A percentile compares a stretch with the other conserved stretches of the same genome.
phyloP scores from a whole-genome alignment of 2,113 vertebrate species.

The Nibea albiflora region DNA sequence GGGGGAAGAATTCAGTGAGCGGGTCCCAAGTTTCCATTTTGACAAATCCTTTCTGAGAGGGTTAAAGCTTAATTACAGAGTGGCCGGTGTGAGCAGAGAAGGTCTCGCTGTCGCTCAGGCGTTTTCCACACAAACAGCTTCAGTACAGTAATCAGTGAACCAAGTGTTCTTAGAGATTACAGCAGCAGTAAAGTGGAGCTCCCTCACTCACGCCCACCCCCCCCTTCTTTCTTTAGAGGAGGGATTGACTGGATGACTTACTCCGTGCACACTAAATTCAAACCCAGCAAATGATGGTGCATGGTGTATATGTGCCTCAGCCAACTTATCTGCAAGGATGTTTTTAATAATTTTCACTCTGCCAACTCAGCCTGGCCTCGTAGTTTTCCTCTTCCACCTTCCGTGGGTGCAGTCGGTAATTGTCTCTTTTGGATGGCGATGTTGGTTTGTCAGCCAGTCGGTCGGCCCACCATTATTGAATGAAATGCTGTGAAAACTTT shows the following conservation, averaged over 20 bases:
- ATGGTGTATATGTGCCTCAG: neutral
- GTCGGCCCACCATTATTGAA: neutral
- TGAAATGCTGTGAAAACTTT: neutral
- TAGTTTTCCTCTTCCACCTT: neutral
- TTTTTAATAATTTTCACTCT: neutral
- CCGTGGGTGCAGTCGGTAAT: neutral
- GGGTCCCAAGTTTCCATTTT: constrained; percentile 77
- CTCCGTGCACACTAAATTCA: constrained; percentile 7
- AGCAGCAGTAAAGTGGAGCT: constrained; percentile 58
- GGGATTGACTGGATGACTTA: constrained; percentile 31
- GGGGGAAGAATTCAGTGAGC: constrained; percentile 44
- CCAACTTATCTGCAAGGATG: neutral
- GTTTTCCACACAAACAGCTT: constrained; percentile 72
- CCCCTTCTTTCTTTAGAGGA: neutral
- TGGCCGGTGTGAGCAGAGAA: constrained; percentile 65
- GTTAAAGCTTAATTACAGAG: constrained; percentile 84
- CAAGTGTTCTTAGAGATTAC: constrained; percentile 79
- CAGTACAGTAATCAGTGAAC: constrained; percentile 67
- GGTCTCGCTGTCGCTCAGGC: constrained; percentile 68
- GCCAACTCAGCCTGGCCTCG: neutral
- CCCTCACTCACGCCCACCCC: neutral
- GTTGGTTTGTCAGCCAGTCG: neutral
- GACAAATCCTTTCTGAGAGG: constrained; percentile 85
- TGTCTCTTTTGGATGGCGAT: neutral
- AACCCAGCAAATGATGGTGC: constrained; percentile 7